Base-by-base conservation (phyloP, 2,888 invertebrate species). In the Phlogophora meticulosa region DNA sequence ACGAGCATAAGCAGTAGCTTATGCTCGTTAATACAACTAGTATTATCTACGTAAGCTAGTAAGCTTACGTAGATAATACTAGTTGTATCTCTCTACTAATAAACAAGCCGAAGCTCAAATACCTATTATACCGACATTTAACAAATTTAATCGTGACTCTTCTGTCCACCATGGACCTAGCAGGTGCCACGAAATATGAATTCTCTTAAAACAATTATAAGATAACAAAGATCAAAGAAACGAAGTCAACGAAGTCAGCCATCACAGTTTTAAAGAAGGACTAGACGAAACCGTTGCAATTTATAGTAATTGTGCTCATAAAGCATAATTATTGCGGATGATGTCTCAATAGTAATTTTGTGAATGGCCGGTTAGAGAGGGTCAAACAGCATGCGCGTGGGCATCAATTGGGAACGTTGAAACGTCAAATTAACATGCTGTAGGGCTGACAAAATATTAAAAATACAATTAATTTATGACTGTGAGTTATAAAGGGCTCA, bases 391-490 rank as follows among this genome's bases (percentile, higher is more conserved):
- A 79, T 80, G 86, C 86, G 94, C 93, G 94, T 94, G 93, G 94
- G 94, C 89, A 81, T 79, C 93, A 94, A 95, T 94, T 94, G 93
- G 87, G 91, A 86, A 82, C 92, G 90, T 89, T 92, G 92, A 91
- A 91, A 91, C 91, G 88, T 90, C 90, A 90, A 90, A 92, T 93
- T 92, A 92, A 91, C 88, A 85, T 82, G 83, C 73, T 55, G 63
- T 84, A 92, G 91, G 93, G 92, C 81, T 92, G 87, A 71, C 89
- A 73, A 46, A 75, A 66, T 69, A 66, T 74, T 61, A 53, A 68
- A 61, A 59, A 69, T 64, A 76, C 51, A 73, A 79, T 72, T 63
- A 81, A 78, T 76, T 79, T 80, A 63, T 60, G 78, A 42, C 77
- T 66, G 48, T 24, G 48, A 7, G 10, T 42, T 34, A 22, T 51